These are phyloP conservation scores for Hyperoplus immaculatus DNA, from an alignment of 2,797 vertebrate species.

Conservation along the genomic window DNA sequence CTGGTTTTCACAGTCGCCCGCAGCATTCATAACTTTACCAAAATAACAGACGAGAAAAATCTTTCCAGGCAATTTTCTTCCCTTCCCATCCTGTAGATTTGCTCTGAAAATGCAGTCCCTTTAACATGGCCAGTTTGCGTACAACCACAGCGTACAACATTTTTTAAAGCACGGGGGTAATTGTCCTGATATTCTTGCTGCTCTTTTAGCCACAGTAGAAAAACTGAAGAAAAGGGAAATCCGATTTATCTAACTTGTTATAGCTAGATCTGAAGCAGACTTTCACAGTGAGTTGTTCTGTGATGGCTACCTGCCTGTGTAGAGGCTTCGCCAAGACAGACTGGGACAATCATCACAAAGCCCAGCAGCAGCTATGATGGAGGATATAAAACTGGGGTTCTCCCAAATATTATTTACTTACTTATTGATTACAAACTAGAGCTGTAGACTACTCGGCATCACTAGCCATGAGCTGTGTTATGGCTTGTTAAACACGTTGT, in stretches of 20 bases:
- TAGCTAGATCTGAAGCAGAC: slow-evolving; percentile 32
- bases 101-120: slow-evolving; percentile 8
- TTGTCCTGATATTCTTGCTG: slow-evolving; percentile 1
- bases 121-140: background rate
- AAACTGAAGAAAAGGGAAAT: slow-evolving; percentile 10
- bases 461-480: slow-evolving; percentile 4
- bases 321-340: slow-evolving; percentile 40
- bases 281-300: slow-evolving; percentile 27
- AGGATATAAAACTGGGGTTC: slow-evolving; percentile 50
- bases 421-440: background rate
- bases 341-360: slow-evolving; percentile 56
- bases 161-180: background rate
- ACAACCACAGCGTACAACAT: background rate
- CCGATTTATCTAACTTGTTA: slow-evolving; percentile 28
- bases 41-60: slow-evolving; percentile 37
- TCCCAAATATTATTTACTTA: slow-evolving; percentile 41
- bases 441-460: background rate
- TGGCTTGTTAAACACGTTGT: slow-evolving; percentile 25
- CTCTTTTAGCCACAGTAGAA: slow-evolving; percentile 1
- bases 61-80: slow-evolving; percentile 40
- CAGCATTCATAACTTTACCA: slow-evolving; percentile 56
- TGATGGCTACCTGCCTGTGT: slow-evolving; percentile 37
- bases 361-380: slow-evolving; percentile 37
- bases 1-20: slow-evolving; percentile 55
- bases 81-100: slow-evolving; percentile 9